Percentiles rank a stretch among this genome's conserved stretches.
Evolutionary conservation across 2,888 invertebrate genomes (phyloP).

Genomic region (Ophion costatus): DNA sequence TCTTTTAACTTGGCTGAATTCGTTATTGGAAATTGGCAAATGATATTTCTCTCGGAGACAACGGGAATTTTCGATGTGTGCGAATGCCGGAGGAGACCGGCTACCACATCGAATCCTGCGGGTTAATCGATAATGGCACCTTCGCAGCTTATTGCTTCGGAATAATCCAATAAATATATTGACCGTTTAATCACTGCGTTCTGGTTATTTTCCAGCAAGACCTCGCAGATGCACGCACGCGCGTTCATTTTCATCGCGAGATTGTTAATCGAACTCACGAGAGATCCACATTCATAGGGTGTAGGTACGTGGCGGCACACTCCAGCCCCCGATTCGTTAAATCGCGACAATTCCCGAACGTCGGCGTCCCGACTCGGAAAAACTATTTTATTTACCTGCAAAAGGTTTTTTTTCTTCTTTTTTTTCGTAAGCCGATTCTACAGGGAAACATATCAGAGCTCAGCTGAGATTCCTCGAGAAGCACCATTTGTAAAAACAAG

Average conservation of each 20-base stretch:
- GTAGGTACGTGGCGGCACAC: background rate
- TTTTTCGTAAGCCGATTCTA: background rate
- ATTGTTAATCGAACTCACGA: conserved; percentile 28
- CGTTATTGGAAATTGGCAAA: conserved; percentile 42
- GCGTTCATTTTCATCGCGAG: conserved; percentile 20
- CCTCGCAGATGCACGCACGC: conserved; percentile 24
- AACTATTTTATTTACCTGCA: background rate
- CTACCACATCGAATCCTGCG: conserved; percentile 48
- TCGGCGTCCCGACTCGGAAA: background rate
- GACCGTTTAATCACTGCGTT: conserved; percentile 56
- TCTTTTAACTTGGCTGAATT: conserved; percentile 6
- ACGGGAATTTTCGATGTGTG: conserved; percentile 48
- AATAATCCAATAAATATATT: conserved; percentile 61
- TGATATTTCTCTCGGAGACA: conserved; percentile 35
- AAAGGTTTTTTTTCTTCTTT: background rate
- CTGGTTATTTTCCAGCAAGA: conserved; percentile 23
- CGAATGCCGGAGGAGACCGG: conserved; percentile 31
- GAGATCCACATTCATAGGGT: background rate
- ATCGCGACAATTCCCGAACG: background rate
- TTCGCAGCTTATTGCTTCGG: conserved; percentile 33
- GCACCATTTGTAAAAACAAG: background rate
- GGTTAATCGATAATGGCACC: conserved; percentile 60
- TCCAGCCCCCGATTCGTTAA: background rate
- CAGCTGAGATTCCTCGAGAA: background rate
- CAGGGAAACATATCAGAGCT: background rate